Evolutionary conservation across 2,888 invertebrate species (phyloP).

Genomic region (Heteromurus nitidus): DNA sequence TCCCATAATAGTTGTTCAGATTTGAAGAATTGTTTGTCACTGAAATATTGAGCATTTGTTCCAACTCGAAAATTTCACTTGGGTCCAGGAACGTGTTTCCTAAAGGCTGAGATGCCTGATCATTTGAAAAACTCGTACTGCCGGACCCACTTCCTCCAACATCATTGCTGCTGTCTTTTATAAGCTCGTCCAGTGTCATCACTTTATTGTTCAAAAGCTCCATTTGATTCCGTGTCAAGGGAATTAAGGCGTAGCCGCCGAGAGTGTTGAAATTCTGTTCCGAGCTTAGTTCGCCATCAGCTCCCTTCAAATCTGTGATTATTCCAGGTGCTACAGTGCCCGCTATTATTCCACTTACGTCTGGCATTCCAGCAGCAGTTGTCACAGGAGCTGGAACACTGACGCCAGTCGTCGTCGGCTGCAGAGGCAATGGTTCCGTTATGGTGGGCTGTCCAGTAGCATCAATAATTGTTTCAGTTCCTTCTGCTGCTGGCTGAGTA

Average conservation of each 20-base stretch:
- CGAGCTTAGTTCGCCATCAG: not conserved
- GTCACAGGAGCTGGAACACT: not conserved
- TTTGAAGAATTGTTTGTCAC: conserved; percentile 43
- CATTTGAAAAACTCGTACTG: not conserved
- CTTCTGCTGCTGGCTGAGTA: not conserved
- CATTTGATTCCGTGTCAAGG: conserved; percentile 69
- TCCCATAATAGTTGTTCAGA: conserved; percentile 8
- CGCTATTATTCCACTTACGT: no score
- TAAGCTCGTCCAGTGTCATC: conserved; percentile 70
- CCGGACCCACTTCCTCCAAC: not conserved
- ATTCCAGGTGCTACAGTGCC: conserved; percentile 21
- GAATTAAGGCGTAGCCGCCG: conserved; percentile 71
- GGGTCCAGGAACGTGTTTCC: conserved; percentile 56
- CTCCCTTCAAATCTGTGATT: not conserved
- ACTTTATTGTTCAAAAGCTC: conserved; percentile 70
- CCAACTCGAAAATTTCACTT: conserved; percentile 70
- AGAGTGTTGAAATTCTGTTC: conserved; percentile 50
- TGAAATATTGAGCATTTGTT: conserved; percentile 69
- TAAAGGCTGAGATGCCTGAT: not conserved
- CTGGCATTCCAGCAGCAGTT: conserved; percentile 6
- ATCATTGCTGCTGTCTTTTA: conserved; percentile 39
- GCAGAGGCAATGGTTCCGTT: not conserved
- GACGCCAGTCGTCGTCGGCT: not conserved
- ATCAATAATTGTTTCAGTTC: not conserved
- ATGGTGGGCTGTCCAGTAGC: not conserved